Base-by-base conservation (phyloP, 2,113 vertebrate species). In the Macaca nemestrina region DNA sequence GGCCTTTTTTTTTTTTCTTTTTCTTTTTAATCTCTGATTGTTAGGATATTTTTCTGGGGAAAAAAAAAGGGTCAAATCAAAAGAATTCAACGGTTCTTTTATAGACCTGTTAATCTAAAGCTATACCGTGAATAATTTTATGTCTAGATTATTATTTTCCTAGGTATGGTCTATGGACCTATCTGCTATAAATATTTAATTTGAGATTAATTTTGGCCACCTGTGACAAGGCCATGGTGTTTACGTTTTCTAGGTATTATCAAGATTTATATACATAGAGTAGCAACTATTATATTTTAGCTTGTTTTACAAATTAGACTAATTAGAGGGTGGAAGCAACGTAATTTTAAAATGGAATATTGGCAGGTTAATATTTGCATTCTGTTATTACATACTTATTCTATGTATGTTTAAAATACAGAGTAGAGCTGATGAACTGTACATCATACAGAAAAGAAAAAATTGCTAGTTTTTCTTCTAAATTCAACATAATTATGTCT, bases 401-500 rank as follows among this genome's bases (percentile, higher is more conserved):
- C 35, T 48, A 83, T 59, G 2, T n/a, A 55, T 52, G 18, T 35
- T 50, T 78, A 52, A 79, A 55, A 35, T 48, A 52, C 5, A 67
- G 8, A 89, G 2, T 38, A 94, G 30, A 83, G 67, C 35, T 92
- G 14, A 40, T 93, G 3, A 88, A 76, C 25, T 78, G 85, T 67
- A 5, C 9, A 79, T 27, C 16, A 83, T 27, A 8, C 4, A 68
- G 32, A 78, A 88, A 64, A 86, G 13, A 32, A 43, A 93, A 78
- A 90, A 76, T 8, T 91, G n/a, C 38, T 86, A 59, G 27, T 61
- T 79, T 84, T 92, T 93, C 79, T 9, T 45, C 27, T 94, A 88
- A 88, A 85, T 93, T 88, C 27, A 94, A 45, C 3, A 76, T 94
- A 84, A 93, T 85, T 93, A 88, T 8, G 45, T 94, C 93, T 95